Evolutionary conservation across 2,888 invertebrate species (phyloP), one percentile per base, ranked within the genome.

Genomic region (Ophion slaviceki): DNA sequence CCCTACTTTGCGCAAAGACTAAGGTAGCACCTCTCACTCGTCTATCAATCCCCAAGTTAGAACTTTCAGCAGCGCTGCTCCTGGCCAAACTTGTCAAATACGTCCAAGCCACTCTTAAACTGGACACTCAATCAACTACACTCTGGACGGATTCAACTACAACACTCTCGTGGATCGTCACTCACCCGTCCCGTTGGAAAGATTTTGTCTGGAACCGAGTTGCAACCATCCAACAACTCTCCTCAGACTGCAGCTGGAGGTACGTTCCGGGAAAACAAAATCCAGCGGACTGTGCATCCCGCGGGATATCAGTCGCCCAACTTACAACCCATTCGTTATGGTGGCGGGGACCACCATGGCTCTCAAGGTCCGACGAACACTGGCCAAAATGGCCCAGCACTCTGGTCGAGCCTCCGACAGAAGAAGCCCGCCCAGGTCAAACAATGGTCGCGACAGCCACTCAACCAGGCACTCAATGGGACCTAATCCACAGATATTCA

Each of bases 161-260:
- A 0, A 62, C 86, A 11, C 80, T 84, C 28, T 81, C 70, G 10
- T 86, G 84, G 90, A 68, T 90, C 17, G 66, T 80, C 10, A 57
- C 85, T 17, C 87, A 87, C 53, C 71, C 89, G 11, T 85, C 85
- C 20, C 74, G 70, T 2, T 84, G 87, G 75, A 87, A 86, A 61
- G 85, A 83, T 7, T 89, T 79, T 68, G 87, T 87, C 7, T 87
- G 88, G 14, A 91, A 92, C 81, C 70, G 91, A 53, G 89, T 92
- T 1, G 10, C 77, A 1, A 36, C 53, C 2, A 87, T 89, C 24
- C 87, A 87, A 79, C 86, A 85, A 10, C 86, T 81, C 45, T 11
- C 68, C 7, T n/a, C 40, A n/a, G 20, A 68, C 20, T 68, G n/a
- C 20, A 17, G 20, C 10, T 88, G 85, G 77, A 70, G 62, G 20